These are phyloP conservation scores for Drosophila tanythrix DNA, from an alignment of 2,888 invertebrate species.

Conservation along the genomic window DNA sequence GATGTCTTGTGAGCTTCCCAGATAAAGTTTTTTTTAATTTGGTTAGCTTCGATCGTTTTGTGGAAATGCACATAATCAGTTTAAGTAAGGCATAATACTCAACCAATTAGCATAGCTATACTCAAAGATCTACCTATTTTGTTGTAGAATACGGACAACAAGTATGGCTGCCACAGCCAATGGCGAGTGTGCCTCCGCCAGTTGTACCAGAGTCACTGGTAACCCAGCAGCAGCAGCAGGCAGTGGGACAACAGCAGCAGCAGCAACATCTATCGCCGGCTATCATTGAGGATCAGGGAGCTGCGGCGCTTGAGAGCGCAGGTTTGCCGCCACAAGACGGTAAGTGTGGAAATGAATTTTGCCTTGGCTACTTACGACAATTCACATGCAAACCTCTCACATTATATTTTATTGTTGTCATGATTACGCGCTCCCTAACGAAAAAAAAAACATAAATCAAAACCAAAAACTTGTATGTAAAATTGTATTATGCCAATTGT, in stretches of 20 bases:
- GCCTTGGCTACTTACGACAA: constrained; percentile 58
- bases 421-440: constrained; percentile 58
- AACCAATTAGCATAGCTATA: not conserved
- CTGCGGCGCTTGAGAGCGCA: constrained; percentile 66
- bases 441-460: constrained; percentile 33
- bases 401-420: constrained; percentile 75
- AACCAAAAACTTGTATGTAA: constrained; percentile 31
- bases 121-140: not conserved
- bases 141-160: constrained; percentile 75
- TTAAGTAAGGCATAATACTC: not conserved
- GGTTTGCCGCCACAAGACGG: constrained; percentile 83
- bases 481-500: constrained; percentile 47
- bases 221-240: constrained; percentile 34
- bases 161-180: constrained; percentile 73
- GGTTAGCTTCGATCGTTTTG: not conserved
- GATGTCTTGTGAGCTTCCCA: not conserved
- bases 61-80: not conserved
- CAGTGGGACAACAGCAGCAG: constrained; percentile 24
- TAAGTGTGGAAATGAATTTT: constrained; percentile 79
- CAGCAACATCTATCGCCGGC: constrained; percentile 34
- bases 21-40: not conserved
- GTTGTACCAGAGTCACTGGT: constrained; percentile 35
- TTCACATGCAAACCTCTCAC: constrained; percentile 74
- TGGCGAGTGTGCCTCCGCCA: constrained; percentile 49
- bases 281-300: constrained; percentile 53